Base-by-base conservation (phyloP, 2,888 invertebrate species). In the Lordiphosa andalusiaca region DNA sequence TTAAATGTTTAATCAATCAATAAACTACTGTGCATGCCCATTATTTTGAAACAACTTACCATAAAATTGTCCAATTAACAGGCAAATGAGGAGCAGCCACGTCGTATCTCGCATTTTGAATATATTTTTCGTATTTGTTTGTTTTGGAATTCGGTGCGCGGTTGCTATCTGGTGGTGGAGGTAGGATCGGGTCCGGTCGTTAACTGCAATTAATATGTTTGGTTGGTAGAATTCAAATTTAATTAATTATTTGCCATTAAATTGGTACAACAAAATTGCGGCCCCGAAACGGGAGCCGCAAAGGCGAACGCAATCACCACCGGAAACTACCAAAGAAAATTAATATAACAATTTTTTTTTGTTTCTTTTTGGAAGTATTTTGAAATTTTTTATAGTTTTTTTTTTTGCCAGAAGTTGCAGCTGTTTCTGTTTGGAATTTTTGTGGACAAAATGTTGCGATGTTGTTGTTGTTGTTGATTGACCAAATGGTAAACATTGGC, bases 191-290 rank as follows among this genome's bases (percentile, higher is more conserved):
- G 81, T 76, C 84, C 71, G 84, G 65, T 84, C 58, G 69, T 77
- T 81, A 81, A 73, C 84, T 77, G 77, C 67, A 84, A 77, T 84
- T 77, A 77, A 84, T 77, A 73, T 83, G 81, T 59, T 80, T 41
- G 46, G 47, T 63, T 58, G 48, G 39, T 56, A 62, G 25, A 57
- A 57, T 30, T 30, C 30, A 30, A 30, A 53, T 67, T 76, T 64
- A 40, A 83, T 77, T 81, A 68, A 77, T 68, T 77, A 77, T 68
- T 77, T 66, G 76, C 68, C 51, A 56, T 55, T 40, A 55, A 61
- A 30, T 10, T 30, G 30, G 30, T 30, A 30, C 30, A 30, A 37
- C 12, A 55, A 65, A 69, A 62, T 66, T 41, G 7, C 19, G 13
- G 58, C 67, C 48, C 25, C 25, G 25, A 60, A 77, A 36, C 25